These are phyloP conservation scores for Baronia brevicornis DNA, from an alignment of 2,888 invertebrate genomes.

Conservation along the genomic window DNA sequence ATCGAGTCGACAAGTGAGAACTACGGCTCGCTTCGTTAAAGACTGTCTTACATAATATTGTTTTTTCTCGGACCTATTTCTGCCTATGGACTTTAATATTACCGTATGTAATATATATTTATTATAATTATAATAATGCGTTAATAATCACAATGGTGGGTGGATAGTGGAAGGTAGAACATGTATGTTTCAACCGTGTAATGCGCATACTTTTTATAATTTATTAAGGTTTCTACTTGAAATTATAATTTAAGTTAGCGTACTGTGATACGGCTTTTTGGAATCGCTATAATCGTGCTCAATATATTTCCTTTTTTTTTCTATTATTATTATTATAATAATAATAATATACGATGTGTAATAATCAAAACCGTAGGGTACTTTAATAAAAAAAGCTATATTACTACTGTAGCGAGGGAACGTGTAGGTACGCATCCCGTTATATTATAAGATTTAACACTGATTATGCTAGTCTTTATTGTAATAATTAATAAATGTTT, in stretches of 20 bases:
- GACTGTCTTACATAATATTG: constrained; percentile 31
- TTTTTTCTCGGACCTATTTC: constrained; percentile 36
- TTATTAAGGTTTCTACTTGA: constrained; percentile 25
- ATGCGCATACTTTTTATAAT: constrained; percentile 4
- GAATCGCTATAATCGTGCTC: constrained; percentile 58
- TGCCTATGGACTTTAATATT: no score
- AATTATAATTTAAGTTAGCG: constrained; percentile 54
- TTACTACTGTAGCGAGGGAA: constrained; percentile 21
- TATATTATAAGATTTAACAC: constrained; percentile 47
- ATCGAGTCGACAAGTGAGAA: constrained; percentile 15
- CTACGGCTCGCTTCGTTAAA: constrained; percentile 24
- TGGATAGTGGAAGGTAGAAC: not conserved
- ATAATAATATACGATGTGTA: no score
- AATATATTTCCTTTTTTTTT: constrained; percentile 45
- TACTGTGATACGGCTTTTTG: constrained; percentile 69
- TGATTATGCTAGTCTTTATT: constrained; percentile 74
- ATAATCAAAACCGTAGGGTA: constrained; percentile 32
- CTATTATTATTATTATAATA: constrained; percentile 31
- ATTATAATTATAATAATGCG: constrained; percentile 18
- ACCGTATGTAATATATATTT: no score
- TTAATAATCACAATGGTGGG: constrained; percentile 16
- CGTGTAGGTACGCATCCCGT: constrained; percentile 33
- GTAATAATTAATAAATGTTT: constrained; percentile 50
- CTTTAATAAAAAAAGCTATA: constrained; percentile 23
- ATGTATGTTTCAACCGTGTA: not conserved